phyloP scores from a whole-genome alignment of 92 coral and sea anemone species.

The Micromussa lordhowensis region DNA sequence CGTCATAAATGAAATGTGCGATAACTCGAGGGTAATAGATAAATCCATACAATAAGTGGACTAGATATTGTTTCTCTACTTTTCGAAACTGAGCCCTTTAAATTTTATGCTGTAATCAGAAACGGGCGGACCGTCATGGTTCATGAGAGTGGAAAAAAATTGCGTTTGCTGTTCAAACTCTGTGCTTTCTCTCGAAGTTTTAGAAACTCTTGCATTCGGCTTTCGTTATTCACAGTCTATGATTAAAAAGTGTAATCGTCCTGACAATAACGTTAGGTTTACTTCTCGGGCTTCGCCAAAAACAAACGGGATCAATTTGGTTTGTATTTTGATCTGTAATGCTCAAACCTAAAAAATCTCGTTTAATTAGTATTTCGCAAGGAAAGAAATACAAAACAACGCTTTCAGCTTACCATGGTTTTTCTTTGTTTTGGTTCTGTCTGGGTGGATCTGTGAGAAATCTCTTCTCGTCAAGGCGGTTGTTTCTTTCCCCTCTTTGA shows the following conservation, averaged over 20 bases:
- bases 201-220: background rate
- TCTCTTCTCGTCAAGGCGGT: background rate
- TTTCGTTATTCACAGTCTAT: background rate
- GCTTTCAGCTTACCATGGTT: conserved; percentile 16
- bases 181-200: background rate
- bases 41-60: background rate
- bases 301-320: background rate
- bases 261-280: background rate
- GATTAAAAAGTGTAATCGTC: background rate
- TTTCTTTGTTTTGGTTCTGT: background rate
- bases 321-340: background rate
- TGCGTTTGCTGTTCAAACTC: background rate
- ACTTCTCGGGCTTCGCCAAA: background rate
- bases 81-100: background rate
- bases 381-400: background rate
- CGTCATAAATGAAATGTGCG: background rate
- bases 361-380: background rate
- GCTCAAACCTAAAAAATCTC: background rate
- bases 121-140: background rate
- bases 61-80: background rate
- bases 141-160: background rate
- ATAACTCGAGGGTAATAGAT: background rate
- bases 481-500: background rate
- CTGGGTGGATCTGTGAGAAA: background rate
- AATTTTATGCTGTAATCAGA: background rate